Evolutionary conservation across 2,797 vertebrate genomes (phyloP).

Genomic region (Astyanax mexicanus): DNA sequence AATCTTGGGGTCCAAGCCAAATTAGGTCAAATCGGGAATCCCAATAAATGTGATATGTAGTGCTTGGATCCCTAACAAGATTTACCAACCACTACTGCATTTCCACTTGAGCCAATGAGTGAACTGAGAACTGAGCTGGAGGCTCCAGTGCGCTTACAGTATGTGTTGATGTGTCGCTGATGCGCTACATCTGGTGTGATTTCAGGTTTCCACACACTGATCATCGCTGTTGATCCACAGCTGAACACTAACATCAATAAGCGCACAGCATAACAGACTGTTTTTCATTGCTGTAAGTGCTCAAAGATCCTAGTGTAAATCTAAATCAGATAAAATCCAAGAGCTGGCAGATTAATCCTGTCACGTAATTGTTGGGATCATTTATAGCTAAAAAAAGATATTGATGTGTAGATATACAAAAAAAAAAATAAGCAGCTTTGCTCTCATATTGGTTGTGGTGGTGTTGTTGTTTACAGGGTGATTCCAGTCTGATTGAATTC

Average conservation of each 20-base stretch:
- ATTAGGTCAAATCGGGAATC: too few species aligned
- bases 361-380: background rate
- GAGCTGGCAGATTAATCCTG: constrained; percentile 13
- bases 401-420: background rate
- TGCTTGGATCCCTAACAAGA: too few species aligned
- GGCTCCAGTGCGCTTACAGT: too few species aligned
- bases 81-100: too few species aligned
- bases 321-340: background rate
- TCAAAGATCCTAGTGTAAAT: constrained; percentile 17
- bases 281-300: constrained; percentile 6
- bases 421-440: constrained; percentile 27
- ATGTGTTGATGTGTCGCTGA: too few species aligned
- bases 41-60: too few species aligned
- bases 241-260: background rate
- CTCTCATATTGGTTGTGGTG: constrained; percentile 9
- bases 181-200: background rate
- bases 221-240: too few species aligned
- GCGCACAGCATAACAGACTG: background rate
- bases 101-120: too few species aligned
- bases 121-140: too few species aligned
- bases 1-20: too few species aligned
- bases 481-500: constrained; percentile 31
- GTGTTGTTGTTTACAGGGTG: constrained; percentile 24
- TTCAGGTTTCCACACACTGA: background rate
- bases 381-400: background rate